A percentile compares a stretch with the other conserved stretches of the same genome.
Conservation (phyloP, 2,797 vertebrate genomes). For the Manis javanica region DNA sequence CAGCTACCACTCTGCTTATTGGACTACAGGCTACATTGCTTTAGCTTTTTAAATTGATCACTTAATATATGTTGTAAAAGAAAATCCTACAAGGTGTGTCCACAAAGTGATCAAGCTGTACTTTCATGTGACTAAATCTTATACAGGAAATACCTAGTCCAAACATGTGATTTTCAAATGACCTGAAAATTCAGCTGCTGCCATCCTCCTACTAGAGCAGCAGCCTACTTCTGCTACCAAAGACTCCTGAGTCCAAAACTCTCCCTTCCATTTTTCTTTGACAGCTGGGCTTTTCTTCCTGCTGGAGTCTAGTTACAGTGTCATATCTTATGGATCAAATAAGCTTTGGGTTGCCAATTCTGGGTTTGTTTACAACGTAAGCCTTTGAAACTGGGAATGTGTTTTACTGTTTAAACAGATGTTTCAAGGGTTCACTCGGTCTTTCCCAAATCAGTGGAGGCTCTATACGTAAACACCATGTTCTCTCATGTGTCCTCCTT, state of each 20-base stretch:
- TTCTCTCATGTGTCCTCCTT: background rate
- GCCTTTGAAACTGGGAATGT: background rate
- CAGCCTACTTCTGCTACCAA: background rate
- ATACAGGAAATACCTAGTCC: background rate
- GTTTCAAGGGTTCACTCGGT: constrained; percentile 35
- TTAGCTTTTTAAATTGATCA: constrained; percentile 24
- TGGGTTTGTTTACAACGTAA: constrained; percentile 36
- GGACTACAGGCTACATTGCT: background rate
- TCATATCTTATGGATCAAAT: background rate
- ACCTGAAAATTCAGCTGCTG: constrained; percentile 10
- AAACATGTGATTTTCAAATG: constrained; percentile 27
- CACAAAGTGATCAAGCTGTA: background rate
- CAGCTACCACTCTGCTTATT: background rate
- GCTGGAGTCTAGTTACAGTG: background rate
- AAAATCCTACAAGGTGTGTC: background rate
- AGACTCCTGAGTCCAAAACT: background rate
- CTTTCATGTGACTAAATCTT: constrained; percentile 29
- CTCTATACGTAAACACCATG: constrained; percentile 37
- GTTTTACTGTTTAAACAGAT: constrained; percentile 28
- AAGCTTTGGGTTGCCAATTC: constrained; percentile 5
- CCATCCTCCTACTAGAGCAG: background rate
- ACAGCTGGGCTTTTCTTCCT: background rate
- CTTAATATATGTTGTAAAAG: constrained; percentile 12
- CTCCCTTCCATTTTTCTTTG: background rate
- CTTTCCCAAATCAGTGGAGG: background rate